A percentile compares a stretch with the other conserved stretches of the same genome.
These are phyloP conservation scores for Hecatera dysodea DNA, from an alignment of 2,888 invertebrate genomes.

Conservation along the genomic window DNA sequence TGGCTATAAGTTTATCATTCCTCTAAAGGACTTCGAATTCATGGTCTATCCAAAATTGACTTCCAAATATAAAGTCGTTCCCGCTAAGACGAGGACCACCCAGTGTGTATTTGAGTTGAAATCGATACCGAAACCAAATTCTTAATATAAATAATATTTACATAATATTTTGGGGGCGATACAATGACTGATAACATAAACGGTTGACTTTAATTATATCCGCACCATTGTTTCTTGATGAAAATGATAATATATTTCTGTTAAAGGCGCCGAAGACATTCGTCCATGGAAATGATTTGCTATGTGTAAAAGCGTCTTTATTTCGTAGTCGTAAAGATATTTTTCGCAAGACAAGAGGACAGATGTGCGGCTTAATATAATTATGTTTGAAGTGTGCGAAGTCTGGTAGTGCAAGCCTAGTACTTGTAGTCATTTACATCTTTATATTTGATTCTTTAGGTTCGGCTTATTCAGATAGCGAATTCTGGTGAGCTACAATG, in stretches of 20 bases:
- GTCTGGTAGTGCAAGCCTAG: neutral
- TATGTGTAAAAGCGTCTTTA: neutral
- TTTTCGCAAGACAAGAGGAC: neutral
- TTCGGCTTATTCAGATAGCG: neutral
- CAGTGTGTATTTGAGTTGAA: neutral
- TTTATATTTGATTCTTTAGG: too few relatives aligned
- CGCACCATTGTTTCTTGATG: constrained; percentile 18
- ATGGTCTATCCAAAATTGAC: neutral
- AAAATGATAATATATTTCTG: constrained; percentile 6
- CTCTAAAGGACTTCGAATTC: neutral
- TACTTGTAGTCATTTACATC: neutral
- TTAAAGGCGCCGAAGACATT: neutral
- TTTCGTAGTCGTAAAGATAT: neutral
- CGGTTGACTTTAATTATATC: constrained; percentile 25
- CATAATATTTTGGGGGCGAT: constrained; percentile 10
- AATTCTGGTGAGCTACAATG: neutral
- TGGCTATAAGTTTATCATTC: neutral
- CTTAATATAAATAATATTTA: constrained; percentile 11
- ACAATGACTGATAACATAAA: constrained; percentile 8
- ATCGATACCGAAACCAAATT: constrained; percentile 11
- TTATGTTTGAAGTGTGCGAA: neutral
- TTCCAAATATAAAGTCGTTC: constrained; percentile 1
- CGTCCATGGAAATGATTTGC: neutral
- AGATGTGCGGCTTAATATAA: neutral
- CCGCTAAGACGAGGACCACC: constrained; percentile 17